Evolutionary conservation across 2,888 invertebrate species (phyloP).

Genomic region (Zaprionus lineosus): DNA sequence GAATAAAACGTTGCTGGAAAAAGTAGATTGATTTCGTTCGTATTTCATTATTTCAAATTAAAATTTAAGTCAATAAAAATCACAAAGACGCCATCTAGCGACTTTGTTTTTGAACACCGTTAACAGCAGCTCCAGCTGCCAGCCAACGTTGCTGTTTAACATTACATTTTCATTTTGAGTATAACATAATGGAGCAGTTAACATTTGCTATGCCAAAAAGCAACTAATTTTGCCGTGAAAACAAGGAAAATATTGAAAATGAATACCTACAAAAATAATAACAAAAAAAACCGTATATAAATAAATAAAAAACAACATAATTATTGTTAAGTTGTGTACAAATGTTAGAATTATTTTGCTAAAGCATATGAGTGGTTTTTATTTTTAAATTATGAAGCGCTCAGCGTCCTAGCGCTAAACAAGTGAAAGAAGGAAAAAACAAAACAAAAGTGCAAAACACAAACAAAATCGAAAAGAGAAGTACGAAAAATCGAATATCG

Average conservation of each 20-base stretch:
- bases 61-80: background rate
- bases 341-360: background rate
- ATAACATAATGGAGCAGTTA: constrained; percentile 37
- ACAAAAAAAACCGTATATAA: constrained; percentile 32
- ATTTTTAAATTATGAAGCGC: background rate
- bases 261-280: constrained; percentile 34
- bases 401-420: constrained; percentile 17
- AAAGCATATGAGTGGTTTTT: constrained; percentile 1
- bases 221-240: constrained; percentile 47
- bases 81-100: constrained; percentile 19
- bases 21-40: too few species aligned
- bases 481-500: background rate
- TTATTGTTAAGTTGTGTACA: constrained; percentile 14
- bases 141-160: constrained; percentile 12
- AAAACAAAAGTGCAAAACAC: constrained; percentile 34
- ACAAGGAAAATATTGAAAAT: constrained; percentile 35
- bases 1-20: constrained; percentile 22
- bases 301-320: constrained; percentile 31
- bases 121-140: constrained; percentile 4
- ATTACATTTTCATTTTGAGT: constrained; percentile 37
- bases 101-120: background rate
- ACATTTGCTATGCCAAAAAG: constrained; percentile 30
- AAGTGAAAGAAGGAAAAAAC: constrained; percentile 36
- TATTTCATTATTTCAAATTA: background rate
- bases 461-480: constrained; percentile 11